Evolutionary conservation across 2,888 invertebrate species (phyloP).

Genomic region (Augiades crinisus): DNA sequence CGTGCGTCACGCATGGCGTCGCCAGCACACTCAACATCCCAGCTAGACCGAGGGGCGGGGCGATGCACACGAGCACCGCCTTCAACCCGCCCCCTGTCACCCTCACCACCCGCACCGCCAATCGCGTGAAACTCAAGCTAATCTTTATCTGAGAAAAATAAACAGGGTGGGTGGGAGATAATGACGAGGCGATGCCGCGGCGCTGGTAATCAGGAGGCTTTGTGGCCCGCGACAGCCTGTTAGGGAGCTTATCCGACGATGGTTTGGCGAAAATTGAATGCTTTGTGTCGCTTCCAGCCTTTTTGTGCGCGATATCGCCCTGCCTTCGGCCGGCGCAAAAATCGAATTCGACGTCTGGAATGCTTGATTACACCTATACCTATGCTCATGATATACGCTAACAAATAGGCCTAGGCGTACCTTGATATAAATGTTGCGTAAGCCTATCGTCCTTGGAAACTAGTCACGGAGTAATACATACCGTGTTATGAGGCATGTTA

Average conservation of each 20-base stretch:
- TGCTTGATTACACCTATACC: neutral
- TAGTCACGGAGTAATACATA: too few relatives aligned
- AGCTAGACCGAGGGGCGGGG: conserved; percentile 47
- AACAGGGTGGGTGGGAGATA: conserved; percentile 78
- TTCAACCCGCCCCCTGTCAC: conserved; percentile 47
- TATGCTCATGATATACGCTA: neutral
- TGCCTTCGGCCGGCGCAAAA: conserved; percentile 30
- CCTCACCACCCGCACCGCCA: conserved; percentile 60
- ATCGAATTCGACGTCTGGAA: conserved; percentile 26
- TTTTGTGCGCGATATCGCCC: conserved; percentile 37
- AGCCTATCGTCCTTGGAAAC: too few relatives aligned
- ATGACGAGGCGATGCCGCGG: conserved; percentile 64
- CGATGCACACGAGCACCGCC: conserved; percentile 39
- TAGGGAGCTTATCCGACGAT: conserved; percentile 60
- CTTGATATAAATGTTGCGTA: neutral
- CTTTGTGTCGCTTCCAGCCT: conserved; percentile 42
- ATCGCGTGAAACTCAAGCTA: conserved; percentile 72
- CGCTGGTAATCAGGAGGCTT: conserved; percentile 74
- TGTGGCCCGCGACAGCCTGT: conserved; percentile 70
- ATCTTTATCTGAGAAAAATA: conserved; percentile 81
- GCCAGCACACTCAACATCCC: conserved; percentile 40
- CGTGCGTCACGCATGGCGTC: conserved; percentile 53
- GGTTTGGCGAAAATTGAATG: conserved; percentile 70
- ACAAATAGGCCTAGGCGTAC: neutral
- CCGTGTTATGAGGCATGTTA: too few relatives aligned